These are phyloP conservation scores for Tachycineta bicolor DNA, from an alignment of 2,113 vertebrate species.

Conservation along the genomic window DNA sequence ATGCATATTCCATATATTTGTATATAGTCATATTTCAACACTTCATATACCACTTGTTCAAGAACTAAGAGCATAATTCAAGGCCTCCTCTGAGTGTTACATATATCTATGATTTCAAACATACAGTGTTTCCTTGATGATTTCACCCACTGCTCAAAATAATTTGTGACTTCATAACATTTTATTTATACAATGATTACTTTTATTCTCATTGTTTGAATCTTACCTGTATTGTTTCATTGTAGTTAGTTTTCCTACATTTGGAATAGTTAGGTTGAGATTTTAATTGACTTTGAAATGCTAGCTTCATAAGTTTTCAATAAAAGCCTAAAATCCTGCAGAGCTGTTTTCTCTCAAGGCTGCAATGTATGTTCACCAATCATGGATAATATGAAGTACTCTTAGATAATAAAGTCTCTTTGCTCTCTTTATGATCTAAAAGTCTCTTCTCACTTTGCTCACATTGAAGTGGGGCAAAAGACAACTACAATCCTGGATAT, in stretches of 20 bases:
- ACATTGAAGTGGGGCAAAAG: not conserved
- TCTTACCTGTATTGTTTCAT: not conserved
- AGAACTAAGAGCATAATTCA: not conserved
- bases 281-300: slow-evolving; percentile 5
- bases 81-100: not conserved
- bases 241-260: not conserved
- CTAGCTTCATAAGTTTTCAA: not conserved
- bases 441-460: not conserved
- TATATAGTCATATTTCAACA: not conserved
- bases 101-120: not conserved
- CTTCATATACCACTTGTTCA: not conserved
- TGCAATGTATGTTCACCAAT: not conserved
- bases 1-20: fast-evolving
- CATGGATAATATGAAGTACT: not conserved
- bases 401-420: not conserved
- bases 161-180: not conserved
- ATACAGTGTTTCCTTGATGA: not conserved
- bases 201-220: not conserved
- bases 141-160: not conserved
- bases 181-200: not conserved
- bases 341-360: not conserved
- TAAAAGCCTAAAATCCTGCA: not conserved
- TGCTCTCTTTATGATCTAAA: not conserved
- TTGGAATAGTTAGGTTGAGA: not conserved
- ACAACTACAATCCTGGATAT: not conserved